Evolutionary conservation across 2,888 invertebrate genomes (phyloP).

Genomic region (Oscheius sp.): DNA sequence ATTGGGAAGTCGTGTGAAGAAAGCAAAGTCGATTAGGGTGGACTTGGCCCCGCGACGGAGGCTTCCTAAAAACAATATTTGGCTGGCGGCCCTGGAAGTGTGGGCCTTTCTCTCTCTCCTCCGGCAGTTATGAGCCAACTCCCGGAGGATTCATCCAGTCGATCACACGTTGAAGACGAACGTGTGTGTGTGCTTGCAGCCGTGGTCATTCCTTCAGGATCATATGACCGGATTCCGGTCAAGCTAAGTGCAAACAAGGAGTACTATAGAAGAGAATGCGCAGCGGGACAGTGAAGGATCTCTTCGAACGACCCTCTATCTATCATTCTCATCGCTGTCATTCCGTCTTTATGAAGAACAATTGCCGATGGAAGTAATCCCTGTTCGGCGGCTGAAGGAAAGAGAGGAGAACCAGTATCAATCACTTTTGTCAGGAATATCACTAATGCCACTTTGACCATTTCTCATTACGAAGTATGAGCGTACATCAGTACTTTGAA

Average conservation of each 20-base stretch:
- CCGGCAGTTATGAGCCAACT: conserved; percentile 33
- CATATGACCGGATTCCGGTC: too few species aligned
- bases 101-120: not conserved
- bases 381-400: too few species aligned
- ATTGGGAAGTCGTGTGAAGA: conserved; percentile 15
- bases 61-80: conserved; percentile 33
- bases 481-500: too few species aligned
- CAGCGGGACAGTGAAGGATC: not conserved
- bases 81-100: conserved; percentile 8
- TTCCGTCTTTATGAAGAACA: too few species aligned
- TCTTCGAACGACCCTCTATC: too few species aligned
- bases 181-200: not conserved
- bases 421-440: too few species aligned
- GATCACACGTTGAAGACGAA: conserved; percentile 25
- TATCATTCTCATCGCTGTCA: too few species aligned
- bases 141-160: conserved; percentile 29
- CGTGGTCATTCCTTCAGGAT: too few species aligned
- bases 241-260: not conserved
- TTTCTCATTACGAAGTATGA: too few species aligned
- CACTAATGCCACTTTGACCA: too few species aligned
- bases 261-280: not conserved
- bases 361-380: too few species aligned
- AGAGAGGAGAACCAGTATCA: too few species aligned
- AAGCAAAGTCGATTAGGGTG: conserved; percentile 37
- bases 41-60: conserved; percentile 17